Evolutionary conservation across 2,888 invertebrate species (phyloP), one percentile per base, ranked within the genome.

Genomic region (Onchidella celtica): DNA sequence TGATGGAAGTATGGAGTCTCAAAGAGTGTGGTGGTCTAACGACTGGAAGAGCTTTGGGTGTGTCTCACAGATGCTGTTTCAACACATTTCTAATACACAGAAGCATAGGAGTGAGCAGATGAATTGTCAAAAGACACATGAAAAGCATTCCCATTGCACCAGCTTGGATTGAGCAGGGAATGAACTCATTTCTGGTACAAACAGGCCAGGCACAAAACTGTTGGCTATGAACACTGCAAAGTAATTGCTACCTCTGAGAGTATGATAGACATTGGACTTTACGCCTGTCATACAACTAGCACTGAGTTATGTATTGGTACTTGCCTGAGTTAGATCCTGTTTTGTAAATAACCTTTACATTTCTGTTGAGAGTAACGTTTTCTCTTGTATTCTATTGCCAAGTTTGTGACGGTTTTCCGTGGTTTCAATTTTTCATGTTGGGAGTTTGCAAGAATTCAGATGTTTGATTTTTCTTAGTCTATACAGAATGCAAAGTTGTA

Each of bases 121-220:
- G 4, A 66, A 6, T 66, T 66, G n/a, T 34, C 17, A 6, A 34
- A 34, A 27, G 14, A 38, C 68, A 40, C 38, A 40, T 40, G 24
- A 24, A 3, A 17, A 2, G 32, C 34, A 70, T 70, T 55, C 70
- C 70, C 21, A 21, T 21, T 69, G 27, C 70, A 21, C 29, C 55
- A 55, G 21, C 55, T 29, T 17, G 3, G 29, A 55, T 70, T 70
- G 70, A 32, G 47, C 21, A 29, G 32, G 70, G 70, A 55, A 70
- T 70, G 2, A 47, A 47, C 4, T n/a, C n/a, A n/a, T n/a, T 24
- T 4, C 76, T 78, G 78, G 78, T 78, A 14, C 24, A 17, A 59
- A 69, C 78, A 69, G 68, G 59, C 68, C 68, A 78, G 78, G 11
- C 59, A 38, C 78, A 78, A 78, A 76, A 68, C 69, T 57, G 69